Percentiles rank a stretch among this genome's conserved stretches.
phyloP scores from a whole-genome alignment of 2,797 vertebrate genomes.

The Phaenicophaeus curvirostris region DNA sequence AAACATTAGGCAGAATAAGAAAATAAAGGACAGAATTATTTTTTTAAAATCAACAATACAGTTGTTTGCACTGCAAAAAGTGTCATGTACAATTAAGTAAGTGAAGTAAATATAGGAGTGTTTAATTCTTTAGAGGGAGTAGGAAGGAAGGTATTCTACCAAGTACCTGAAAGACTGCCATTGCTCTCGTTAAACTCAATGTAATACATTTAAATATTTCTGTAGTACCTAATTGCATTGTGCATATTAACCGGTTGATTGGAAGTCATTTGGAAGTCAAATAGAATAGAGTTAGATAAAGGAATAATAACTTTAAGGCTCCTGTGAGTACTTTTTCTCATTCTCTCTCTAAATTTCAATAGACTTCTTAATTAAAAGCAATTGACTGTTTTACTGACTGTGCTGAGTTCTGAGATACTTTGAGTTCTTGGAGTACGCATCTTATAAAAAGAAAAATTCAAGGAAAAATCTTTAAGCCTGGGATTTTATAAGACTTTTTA shows the following conservation, averaged over 20 bases:
- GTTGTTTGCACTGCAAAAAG: not conserved
- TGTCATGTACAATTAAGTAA: not conserved
- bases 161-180: not conserved
- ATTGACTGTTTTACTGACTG: conserved; percentile 16
- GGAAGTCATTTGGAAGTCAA: conserved; percentile 33
- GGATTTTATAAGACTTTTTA: not conserved
- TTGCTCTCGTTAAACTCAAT: not conserved
- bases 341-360: not conserved
- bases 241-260: not conserved
- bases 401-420: conserved; percentile 16
- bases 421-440: conserved; percentile 22
- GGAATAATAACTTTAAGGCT: not conserved
- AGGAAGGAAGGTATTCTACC: not conserved
- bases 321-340: not conserved
- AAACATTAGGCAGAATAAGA: not conserved
- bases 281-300: not conserved
- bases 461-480: not conserved
- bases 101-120: not conserved
- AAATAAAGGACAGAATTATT: not conserved
- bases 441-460: not conserved
- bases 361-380: conserved; percentile 8
- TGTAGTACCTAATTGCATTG: not conserved
- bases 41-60: not conserved
- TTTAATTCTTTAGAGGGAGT: not conserved
- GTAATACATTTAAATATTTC: not conserved